These are phyloP conservation scores for Aleiodes sp. DNA, from an alignment of 1,140 invertebrate genomes.

Conservation along the genomic window DNA sequence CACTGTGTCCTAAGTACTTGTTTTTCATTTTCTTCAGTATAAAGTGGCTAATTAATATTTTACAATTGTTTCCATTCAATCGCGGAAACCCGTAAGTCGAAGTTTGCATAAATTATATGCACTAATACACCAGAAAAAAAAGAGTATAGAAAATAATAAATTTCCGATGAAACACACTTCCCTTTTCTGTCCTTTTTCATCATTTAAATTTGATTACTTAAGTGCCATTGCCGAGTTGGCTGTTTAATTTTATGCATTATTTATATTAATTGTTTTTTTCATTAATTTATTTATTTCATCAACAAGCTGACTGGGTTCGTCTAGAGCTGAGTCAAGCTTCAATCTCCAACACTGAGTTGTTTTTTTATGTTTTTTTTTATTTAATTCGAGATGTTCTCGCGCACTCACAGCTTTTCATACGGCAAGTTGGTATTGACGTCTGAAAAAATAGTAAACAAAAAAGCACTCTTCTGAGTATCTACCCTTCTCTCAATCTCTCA, in stretches of 20 bases:
- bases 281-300: not conserved
- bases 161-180: too few species aligned
- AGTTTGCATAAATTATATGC: slow-evolving; percentile 1
- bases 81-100: not conserved
- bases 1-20: slow-evolving; percentile 38
- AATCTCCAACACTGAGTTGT: slow-evolving; percentile 3
- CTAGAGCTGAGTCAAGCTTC: slow-evolving; percentile 9
- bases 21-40: slow-evolving; percentile 44
- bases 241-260: not conserved
- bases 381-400: slow-evolving; percentile 57
- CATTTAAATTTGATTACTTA: too few species aligned
- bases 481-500: slow-evolving; percentile 3
- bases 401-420: slow-evolving; percentile 86
- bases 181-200: too few species aligned
- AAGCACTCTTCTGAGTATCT: slow-evolving; percentile 51
- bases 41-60: slow-evolving; percentile 57
- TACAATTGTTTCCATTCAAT: slow-evolving; percentile 41
- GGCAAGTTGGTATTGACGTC: slow-evolving; percentile 87
- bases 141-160: slow-evolving; percentile 7
- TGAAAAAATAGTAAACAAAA: slow-evolving; percentile 77
- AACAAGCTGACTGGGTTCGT: not conserved
- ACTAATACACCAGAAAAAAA: slow-evolving; percentile 3
- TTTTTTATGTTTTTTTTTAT: slow-evolving; percentile 45
- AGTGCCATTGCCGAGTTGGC: not conserved
- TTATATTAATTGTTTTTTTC: not conserved